Conservation (phyloP, 1,140 invertebrate species). For the Alviniconcha marisindica region DNA sequence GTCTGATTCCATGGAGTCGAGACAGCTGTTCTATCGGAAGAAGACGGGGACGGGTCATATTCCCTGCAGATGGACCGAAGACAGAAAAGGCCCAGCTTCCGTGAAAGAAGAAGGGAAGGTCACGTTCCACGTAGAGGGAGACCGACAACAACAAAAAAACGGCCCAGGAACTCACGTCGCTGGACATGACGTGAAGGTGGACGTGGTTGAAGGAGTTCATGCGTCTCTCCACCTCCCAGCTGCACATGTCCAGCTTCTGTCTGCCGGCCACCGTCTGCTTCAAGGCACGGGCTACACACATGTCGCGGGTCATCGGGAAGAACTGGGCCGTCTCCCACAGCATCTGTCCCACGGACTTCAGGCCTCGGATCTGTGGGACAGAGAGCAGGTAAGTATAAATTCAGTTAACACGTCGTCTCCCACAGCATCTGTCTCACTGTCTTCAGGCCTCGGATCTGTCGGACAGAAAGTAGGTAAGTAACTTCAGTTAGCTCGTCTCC, state of each 20-base stretch:
- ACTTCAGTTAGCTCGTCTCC: too few species aligned
- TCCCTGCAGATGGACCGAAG: too few species aligned
- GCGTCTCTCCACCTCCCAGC: background rate
- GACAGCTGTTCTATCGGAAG: too few species aligned
- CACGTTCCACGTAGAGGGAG: too few species aligned
- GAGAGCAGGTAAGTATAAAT: too few species aligned
- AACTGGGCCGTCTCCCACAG: background rate
- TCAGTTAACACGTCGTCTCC: too few species aligned
- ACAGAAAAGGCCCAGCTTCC: too few species aligned
- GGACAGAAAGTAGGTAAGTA: too few species aligned
- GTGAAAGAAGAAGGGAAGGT: too few species aligned
- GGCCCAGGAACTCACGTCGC: background rate
- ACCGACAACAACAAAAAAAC: too few species aligned
- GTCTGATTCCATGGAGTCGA: too few species aligned
- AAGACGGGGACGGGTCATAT: too few species aligned
- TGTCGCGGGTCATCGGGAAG: background rate
- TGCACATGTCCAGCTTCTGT: background rate
- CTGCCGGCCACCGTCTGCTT: background rate
- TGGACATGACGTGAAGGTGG: background rate
- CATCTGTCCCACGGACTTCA: conserved; percentile 8
- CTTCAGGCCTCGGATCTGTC: background rate
- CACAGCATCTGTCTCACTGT: background rate
- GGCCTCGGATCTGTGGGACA: background rate
- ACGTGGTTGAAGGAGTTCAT: conserved; percentile 15
- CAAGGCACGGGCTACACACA: background rate